Evolutionary conservation across 2,797 vertebrate species (phyloP).

Genomic region (Liparis tanakae): DNA sequence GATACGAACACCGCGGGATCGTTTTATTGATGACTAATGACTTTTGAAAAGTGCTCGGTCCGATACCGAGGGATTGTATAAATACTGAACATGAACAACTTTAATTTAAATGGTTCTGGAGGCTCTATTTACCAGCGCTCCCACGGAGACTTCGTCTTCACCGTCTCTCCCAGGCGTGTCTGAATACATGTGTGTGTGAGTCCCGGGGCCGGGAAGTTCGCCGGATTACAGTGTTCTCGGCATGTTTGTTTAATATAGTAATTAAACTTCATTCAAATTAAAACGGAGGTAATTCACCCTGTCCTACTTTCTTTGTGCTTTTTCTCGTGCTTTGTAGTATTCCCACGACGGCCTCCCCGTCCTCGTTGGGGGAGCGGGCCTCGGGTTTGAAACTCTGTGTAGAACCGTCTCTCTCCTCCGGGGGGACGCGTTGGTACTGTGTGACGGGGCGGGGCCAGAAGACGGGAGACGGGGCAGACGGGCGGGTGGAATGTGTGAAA

Average conservation of each 20-base stretch:
- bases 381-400: background rate
- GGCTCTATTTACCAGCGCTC: no score
- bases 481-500: slow-evolving; percentile 28
- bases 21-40: slow-evolving; percentile 70
- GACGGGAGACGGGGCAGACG: slow-evolving; percentile 2
- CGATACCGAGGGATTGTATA: no score
- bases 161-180: no score
- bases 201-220: no score
- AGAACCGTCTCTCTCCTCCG: slow-evolving; percentile 7
- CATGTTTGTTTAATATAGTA: background rate
- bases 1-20: slow-evolving; percentile 60
- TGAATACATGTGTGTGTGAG: no score
- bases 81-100: no score
- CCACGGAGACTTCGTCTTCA: no score
- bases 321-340: background rate
- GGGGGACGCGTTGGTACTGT: slow-evolving; percentile 8
- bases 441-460: slow-evolving; percentile 1
- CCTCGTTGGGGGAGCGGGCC: background rate
- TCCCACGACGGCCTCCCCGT: background rate
- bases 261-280: background rate
- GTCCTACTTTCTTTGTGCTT: background rate
- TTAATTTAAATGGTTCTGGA: no score
- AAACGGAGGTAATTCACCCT: background rate
- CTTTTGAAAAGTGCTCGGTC: slow-evolving; percentile 67
- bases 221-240: background rate